Evolutionary conservation across 23 tunicate genomes (phyloP), one percentile per base, ranked within the genome.

Genomic region (Diplosoma virens): DNA sequence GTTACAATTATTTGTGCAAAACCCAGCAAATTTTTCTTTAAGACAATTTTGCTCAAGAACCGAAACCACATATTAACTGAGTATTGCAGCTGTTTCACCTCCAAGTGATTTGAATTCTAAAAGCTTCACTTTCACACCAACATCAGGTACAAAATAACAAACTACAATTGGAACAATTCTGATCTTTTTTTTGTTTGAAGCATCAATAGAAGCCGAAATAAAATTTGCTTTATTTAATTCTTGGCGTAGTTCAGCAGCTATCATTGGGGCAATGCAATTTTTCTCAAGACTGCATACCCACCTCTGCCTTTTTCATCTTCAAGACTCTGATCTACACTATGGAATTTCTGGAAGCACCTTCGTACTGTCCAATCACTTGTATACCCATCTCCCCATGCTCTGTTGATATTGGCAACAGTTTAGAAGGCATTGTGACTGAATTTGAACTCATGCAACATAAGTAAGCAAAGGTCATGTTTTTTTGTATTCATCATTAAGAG

Each of bases 101-200:
- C 16, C 16, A 68, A 68, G 33, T 21, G 75, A 68, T 68, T 68
- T 68, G 55, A 68, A 68, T 68, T 68, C 30, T 7, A 68, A 68
- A n/a, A 68, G 54, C 75, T 68, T 68, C 75, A 68, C 75, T 68
- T 68, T 68, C 30, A 68, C 54, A 7, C 75, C 54, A 36, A 28
- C 32, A 21, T 68, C 54, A 68, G 75, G 75, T 36, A 68, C 33
- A 68, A 68, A 68, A 28, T 68, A 68, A 28, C 75, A 54, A 68
- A 68, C 54, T 68, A 35, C 75, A 68, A 68, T 23, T 25, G 75
- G 54, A 68, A 36, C 75, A 68, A 36, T 25, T 68, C 37, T 68
- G 30, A 68, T 28, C 32, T 68, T 54, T 68, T 68, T 37, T 28
- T 26, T 68, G 54, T 68, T 35, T 25, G 75, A 68, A 37, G 75